phyloP scores from a whole-genome alignment of 1,140 invertebrate genomes.

The Temnothorax longispinosus region DNA sequence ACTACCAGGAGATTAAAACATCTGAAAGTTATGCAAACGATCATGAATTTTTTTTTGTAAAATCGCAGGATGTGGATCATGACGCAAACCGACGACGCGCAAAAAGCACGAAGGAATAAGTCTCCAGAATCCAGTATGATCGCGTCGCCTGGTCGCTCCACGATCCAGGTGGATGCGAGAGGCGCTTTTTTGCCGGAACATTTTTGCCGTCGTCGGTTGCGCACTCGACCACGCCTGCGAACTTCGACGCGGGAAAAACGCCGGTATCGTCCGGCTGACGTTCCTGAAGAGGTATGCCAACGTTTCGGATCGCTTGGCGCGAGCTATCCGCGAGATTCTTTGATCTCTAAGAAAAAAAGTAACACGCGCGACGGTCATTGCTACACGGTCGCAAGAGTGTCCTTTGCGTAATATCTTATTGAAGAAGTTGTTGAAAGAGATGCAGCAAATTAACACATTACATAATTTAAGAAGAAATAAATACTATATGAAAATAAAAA shows the following conservation, averaged over 20 bases:
- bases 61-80: conserved; percentile 17
- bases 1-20: not conserved
- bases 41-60: not conserved
- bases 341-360: conserved; percentile 5
- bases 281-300: conserved; percentile 14
- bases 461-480: not conserved
- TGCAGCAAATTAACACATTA: not conserved
- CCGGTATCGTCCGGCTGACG: not conserved
- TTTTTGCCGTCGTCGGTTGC: conserved; percentile 44
- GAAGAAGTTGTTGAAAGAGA: not conserved
- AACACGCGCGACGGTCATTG: conserved; percentile 27
- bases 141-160: conserved; percentile 15
- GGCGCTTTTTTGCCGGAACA: conserved; percentile 44
- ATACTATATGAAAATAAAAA: not conserved
- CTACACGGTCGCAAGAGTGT: not conserved
- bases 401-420: not conserved
- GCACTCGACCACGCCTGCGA: conserved; percentile 54
- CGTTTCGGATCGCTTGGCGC: conserved; percentile 18
- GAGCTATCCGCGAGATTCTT: conserved; percentile 55
- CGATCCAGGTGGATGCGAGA: conserved; percentile 41
- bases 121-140: conserved; percentile 26
- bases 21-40: conserved; percentile 1
- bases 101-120: conserved; percentile 26
- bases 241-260: conserved; percentile 41
- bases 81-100: not conserved